Evolutionary conservation across 2,888 invertebrate species (phyloP).

Genomic region (Archips xylosteana): DNA sequence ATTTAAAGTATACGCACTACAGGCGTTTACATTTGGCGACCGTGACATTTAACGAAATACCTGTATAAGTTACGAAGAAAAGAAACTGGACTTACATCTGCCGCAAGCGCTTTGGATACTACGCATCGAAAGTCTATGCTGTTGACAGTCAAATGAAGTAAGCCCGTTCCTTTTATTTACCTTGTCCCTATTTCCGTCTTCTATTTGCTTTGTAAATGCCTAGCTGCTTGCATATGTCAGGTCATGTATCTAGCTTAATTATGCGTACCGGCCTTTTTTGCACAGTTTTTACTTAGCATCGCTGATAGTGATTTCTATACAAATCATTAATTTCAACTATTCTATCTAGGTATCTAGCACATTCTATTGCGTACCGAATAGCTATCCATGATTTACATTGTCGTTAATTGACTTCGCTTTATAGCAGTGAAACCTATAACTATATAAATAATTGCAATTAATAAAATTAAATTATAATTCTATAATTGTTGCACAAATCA

Average conservation of each 20-base stretch:
- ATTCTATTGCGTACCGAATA: not conserved
- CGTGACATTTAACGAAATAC: not conserved
- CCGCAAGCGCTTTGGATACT: not conserved
- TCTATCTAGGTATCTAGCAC: not conserved
- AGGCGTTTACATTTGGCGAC: not conserved
- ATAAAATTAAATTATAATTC: no score
- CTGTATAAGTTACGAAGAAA: not conserved
- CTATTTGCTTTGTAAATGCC: not conserved
- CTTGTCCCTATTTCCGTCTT: not conserved
- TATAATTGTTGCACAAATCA: no score
- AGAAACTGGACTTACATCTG: not conserved
- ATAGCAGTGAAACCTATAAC: not conserved
- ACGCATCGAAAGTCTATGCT: constrained; percentile 4
- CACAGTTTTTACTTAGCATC: not conserved
- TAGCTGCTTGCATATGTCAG: constrained; percentile 1
- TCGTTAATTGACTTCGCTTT: no score
- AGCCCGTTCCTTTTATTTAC: constrained; percentile 2
- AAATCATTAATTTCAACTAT: not conserved
- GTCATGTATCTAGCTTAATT: not conserved
- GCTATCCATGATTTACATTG: not conserved
- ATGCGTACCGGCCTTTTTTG: not conserved
- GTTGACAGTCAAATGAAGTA: not conserved
- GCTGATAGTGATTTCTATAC: not conserved
- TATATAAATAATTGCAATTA: no score
- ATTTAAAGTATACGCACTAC: not conserved